phyloP scores from a whole-genome alignment of 2,888 invertebrate species.

The Chalcis sispes region DNA sequence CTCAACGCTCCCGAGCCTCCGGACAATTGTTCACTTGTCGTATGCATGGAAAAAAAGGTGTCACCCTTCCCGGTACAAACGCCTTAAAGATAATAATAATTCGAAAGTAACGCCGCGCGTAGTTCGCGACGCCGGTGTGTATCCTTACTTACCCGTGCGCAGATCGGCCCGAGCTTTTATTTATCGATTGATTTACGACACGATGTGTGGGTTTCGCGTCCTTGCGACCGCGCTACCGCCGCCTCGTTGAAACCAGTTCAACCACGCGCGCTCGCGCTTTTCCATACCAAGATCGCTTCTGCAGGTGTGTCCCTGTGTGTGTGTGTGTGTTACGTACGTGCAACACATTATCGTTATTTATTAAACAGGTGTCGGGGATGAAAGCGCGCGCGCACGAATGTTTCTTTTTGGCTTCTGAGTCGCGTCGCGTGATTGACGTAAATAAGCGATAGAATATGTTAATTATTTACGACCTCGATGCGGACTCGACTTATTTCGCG shows the following conservation, averaged over 20 bases:
- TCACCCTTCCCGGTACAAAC: too few species aligned
- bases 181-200: slow-evolving; percentile 11
- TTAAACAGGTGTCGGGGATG: slow-evolving; percentile 5
- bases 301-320: not conserved
- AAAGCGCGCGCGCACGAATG: too few species aligned
- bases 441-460: too few species aligned
- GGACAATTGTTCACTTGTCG: too few species aligned
- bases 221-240: slow-evolving; percentile 10
- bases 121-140: too few species aligned
- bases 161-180: slow-evolving; percentile 6
- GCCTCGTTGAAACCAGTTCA: slow-evolving; percentile 28
- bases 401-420: not conserved
- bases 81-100: too few species aligned
- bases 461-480: too few species aligned
- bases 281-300: not conserved
- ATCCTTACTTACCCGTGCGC: too few species aligned
- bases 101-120: too few species aligned
- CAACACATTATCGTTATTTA: slow-evolving; percentile 3
- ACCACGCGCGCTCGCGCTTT: not conserved
- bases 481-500: not conserved
- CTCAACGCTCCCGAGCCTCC: too few species aligned
- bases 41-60: too few species aligned
- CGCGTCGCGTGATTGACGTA: not conserved
- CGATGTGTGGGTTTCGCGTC: slow-evolving; percentile 7
- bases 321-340: not conserved